Percentiles rank a stretch among this genome's conserved stretches.
These are phyloP conservation scores for Siniperca knerii DNA, from an alignment of 2,113 vertebrate genomes.

Conservation along the genomic window DNA sequence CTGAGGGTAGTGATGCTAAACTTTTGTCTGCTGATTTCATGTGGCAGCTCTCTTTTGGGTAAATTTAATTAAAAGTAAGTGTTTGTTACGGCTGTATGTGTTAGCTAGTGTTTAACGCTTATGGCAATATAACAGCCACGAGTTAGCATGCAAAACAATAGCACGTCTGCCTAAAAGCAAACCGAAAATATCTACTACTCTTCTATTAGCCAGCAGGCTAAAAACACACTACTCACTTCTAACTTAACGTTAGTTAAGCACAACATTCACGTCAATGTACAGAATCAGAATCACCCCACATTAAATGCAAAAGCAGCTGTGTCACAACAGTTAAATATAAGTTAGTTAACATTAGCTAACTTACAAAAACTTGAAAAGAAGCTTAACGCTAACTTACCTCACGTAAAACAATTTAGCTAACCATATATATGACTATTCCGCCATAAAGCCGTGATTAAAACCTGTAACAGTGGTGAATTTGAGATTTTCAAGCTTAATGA, in stretches of 20 bases:
- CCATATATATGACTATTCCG: not conserved
- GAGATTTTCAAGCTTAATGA: too few species aligned
- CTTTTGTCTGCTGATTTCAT: not conserved
- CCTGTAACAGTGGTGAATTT: not conserved
- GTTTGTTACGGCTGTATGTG: not conserved
- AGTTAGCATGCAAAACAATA: not conserved
- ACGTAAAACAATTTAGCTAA: not conserved
- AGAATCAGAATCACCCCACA: too few species aligned
- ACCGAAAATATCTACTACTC: not conserved
- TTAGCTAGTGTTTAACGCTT: not conserved
- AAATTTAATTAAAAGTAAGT: not conserved
- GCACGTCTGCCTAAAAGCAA: not conserved
- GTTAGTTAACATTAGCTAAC: not conserved
- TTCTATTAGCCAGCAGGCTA: not conserved
- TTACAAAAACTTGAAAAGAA: not conserved
- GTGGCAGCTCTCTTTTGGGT: not conserved
- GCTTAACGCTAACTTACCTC: not conserved
- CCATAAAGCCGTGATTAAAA: not conserved
- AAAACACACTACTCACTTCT: not conserved
- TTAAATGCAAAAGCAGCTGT: not conserved
- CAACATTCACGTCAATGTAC: fast-evolving
- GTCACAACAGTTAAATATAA: not conserved
- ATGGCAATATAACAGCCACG: not conserved
- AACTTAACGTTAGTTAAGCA: not conserved
- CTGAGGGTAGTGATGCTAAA: not conserved